These are phyloP conservation scores for Discoglossus pictus DNA, from an alignment of 2,797 vertebrate genomes.

Conservation along the genomic window DNA sequence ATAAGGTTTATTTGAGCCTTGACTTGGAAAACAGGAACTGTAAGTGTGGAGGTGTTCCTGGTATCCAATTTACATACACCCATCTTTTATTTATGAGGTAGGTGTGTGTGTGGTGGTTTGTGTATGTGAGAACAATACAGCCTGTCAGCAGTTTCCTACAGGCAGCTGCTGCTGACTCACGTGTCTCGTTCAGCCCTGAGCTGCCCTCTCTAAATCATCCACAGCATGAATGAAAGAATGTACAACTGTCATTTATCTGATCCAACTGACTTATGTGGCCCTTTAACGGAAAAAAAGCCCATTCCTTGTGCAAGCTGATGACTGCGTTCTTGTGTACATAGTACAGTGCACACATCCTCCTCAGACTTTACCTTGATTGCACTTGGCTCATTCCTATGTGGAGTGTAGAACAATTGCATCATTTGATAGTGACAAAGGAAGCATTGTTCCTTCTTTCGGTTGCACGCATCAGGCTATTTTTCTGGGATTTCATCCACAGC, in stretches of 20 bases:
- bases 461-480: conserved; percentile 42
- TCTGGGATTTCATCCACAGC: conserved; percentile 48
- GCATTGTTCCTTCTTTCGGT: conserved; percentile 39
- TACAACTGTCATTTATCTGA: conserved; percentile 55
- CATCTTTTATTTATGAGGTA: conserved; percentile 67
- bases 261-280: conserved; percentile 46
- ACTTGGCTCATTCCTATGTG: conserved; percentile 35
- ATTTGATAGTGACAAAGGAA: conserved; percentile 39
- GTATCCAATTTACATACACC: conserved; percentile 61
- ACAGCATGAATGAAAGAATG: conserved; percentile 55
- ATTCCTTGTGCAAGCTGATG: conserved; percentile 17
- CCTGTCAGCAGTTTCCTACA: conserved; percentile 76
- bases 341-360: conserved; percentile 32
- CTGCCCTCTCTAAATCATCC: conserved; percentile 62
- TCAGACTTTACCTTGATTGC: conserved; percentile 49
- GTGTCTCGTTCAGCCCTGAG: conserved; percentile 62
- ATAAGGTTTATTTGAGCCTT: conserved; percentile 52
- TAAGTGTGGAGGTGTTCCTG: conserved; percentile 64
- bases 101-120: conserved; percentile 63
- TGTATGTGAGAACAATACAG: conserved; percentile 62
- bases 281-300: conserved; percentile 28
- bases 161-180: conserved; percentile 75
- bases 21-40: conserved; percentile 67
- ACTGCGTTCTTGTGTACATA: conserved; percentile 33
- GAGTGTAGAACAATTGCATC: conserved; percentile 47